Base-by-base conservation (phyloP, 2,888 invertebrate genomes). In the Agrochola macilenta region DNA sequence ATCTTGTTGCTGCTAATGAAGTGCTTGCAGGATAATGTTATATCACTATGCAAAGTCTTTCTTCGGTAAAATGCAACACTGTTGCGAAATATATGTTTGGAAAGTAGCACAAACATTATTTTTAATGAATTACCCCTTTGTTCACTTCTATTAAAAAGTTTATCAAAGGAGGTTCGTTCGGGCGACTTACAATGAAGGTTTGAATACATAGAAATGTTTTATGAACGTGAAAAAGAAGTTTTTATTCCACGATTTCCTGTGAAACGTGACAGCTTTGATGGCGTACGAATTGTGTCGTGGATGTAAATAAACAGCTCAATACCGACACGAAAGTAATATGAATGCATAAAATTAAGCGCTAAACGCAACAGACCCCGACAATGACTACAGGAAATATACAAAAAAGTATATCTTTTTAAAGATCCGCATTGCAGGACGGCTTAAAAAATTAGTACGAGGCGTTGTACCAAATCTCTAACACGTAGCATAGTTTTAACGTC, bases 361-460 rank as follows among this genome's bases (percentile, higher is more conserved):
- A 73, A 77, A 81, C n/a, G 77, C 82, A 82, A 74, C 69, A 79
- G 43, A 76, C 58, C 69, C 52, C 69, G 65, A 52, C 69, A 77
- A 71, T 52, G 66, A 70, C 58, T 76, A 70, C 76, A 79, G 79
- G 82, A 84, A 77, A 78, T 73, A 30, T 46, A 63, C 54, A 73
- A 78, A 84, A 85, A 81, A 82, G 61, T 79, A 76, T 81, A 84
- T 69, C 80, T 83, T 85, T 88, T 66, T 66, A 79, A 78, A 89
- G 88, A 90, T 91, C 94, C 91, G 94, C 94, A 94, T 91, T 94
- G 94, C 94, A 94, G 93, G 86, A 91, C 78, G 87, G 69, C 35
- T 75, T 71, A 74, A 79, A 79, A 80, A 84, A 78, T 70, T 81
- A 73, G 73, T 70, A 57, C 57, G 75, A 75, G 72, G 54, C 68